A percentile compares a stretch with the other conserved stretches of the same genome.
Evolutionary conservation across 2,113 vertebrate species (phyloP).

Genomic region (Nibea coibor): DNA sequence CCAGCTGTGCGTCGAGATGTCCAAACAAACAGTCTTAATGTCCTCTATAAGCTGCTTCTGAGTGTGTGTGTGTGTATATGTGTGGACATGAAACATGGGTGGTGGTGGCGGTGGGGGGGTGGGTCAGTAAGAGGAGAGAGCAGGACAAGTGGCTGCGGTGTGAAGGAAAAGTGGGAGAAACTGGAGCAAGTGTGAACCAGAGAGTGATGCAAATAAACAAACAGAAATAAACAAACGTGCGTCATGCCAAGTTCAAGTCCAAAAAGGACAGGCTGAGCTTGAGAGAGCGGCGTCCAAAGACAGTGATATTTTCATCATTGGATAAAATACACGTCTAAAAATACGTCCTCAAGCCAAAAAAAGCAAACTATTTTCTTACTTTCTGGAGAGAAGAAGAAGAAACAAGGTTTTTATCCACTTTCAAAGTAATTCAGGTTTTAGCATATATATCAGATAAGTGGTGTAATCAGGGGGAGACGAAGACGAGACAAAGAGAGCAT

Average conservation of each 20-base stretch:
- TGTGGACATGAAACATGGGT: not conserved
- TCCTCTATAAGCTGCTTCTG: conserved; percentile 19
- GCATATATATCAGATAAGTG: not conserved
- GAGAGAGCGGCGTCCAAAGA: not conserved
- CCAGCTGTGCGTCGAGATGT: conserved; percentile 16
- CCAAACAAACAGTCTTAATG: conserved; percentile 30
- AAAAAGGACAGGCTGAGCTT: conserved; percentile 31
- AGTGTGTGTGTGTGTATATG: conserved; percentile 26
- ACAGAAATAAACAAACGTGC: conserved; percentile 75
- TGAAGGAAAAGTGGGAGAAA: conserved; percentile 81
- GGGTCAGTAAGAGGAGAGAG: conserved; percentile 32
- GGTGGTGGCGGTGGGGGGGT: not conserved
- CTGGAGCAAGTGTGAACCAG: conserved; percentile 81
- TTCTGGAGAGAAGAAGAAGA: no score
- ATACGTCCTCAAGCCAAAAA: not conserved
- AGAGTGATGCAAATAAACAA: conserved; percentile 77
- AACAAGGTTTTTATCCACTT: not conserved
- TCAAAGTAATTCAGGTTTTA: not conserved
- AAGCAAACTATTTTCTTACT: not conserved
- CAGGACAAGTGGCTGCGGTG: conserved; percentile 45
- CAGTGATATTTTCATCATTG: not conserved
- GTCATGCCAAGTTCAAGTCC: conserved; percentile 16
- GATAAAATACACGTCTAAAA: not conserved
- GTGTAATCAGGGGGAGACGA: not conserved
- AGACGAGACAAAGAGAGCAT: not conserved